Evolutionary conservation across 1,140 invertebrate species (phyloP).

Genomic region (Papilio aristodemus): DNA sequence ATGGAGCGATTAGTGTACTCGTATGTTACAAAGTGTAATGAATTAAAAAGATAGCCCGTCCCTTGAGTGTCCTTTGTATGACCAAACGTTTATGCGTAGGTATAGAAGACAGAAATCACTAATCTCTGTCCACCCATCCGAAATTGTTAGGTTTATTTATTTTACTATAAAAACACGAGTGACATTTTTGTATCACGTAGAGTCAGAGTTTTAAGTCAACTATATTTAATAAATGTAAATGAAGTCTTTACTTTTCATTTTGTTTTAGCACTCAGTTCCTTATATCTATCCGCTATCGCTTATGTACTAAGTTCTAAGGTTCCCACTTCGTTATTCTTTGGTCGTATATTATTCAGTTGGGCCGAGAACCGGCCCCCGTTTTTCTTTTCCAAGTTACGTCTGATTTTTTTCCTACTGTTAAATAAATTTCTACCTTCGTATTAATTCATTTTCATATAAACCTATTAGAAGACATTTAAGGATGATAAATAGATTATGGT

Average conservation of each 20-base stretch:
- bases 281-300: slow-evolving; percentile 32
- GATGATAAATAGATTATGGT: too few relatives aligned
- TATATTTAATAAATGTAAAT: too few relatives aligned
- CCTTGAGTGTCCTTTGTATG: not conserved
- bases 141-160: too few relatives aligned
- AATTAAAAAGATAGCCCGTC: not conserved
- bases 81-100: not conserved
- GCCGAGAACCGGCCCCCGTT: slow-evolving; percentile 37
- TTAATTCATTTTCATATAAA: slow-evolving; percentile 3
- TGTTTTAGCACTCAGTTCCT: not conserved
- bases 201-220: too few relatives aligned
- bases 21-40: not conserved
- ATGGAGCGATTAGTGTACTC: slow-evolving; percentile 35
- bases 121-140: too few relatives aligned
- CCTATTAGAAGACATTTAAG: too few relatives aligned
- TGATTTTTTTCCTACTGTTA: slow-evolving; percentile 14
- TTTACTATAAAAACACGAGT: too few relatives aligned
- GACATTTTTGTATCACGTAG: too few relatives aligned
- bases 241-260: too few relatives aligned
- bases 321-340: slow-evolving; percentile 43
- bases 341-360: slow-evolving; percentile 59
- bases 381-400: slow-evolving; percentile 43
- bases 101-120: too few relatives aligned
- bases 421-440: slow-evolving; percentile 4
- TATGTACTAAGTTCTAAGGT: slow-evolving; percentile 21